Base-by-base conservation (phyloP, 2,888 invertebrate genomes). In the Mycalesis mineus region DNA sequence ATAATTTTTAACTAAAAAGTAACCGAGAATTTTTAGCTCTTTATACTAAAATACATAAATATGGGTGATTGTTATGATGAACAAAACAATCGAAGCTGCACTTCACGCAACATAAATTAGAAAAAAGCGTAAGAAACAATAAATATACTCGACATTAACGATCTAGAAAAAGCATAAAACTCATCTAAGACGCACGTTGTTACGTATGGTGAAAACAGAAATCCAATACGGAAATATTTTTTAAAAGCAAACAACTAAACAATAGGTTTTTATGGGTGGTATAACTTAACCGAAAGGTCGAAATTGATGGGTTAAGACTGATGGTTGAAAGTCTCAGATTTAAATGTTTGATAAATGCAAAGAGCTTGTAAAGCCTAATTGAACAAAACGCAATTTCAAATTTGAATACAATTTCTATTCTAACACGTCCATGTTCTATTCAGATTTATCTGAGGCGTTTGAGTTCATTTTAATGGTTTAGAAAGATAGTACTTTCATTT, bases 71-170 rank as follows among this genome's bases (percentile, higher is more conserved):
- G 2, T 28, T 28, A 22, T 42, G 44, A 13, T n/a, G 29, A 7
- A 13, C 15, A 33, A 33, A 47, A 29, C 1, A 44, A 44, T 5
- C 11, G 22, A 17, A 15, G 4, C 11, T 42, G 42, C 11, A 45
- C 9, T 15, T 47, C 6, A 47, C 33, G 47, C 47, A 33, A 47
- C 33, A 47, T 47, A 15, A 45, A 45, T 33, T 47, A 9, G 11
- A 15, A 47, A 4, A 33, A 47, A 47, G 7, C 15, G 7, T 44
- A 42, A 28, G 8, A 14, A 45, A 31, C 45, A 0, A 45, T 45
- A 45, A 15, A 47, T 31, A 47, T 15, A 14, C 47, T 33, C 7
- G 47, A 47, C 47, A 47, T 31, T 47, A 47, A 47, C 33, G 31
- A 33, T 33, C 15, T 0, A 31, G 11, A 33, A 33, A 47, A 47